phyloP scores from a whole-genome alignment of 2,797 vertebrate species.

The Dromococcyx pavoninus region DNA sequence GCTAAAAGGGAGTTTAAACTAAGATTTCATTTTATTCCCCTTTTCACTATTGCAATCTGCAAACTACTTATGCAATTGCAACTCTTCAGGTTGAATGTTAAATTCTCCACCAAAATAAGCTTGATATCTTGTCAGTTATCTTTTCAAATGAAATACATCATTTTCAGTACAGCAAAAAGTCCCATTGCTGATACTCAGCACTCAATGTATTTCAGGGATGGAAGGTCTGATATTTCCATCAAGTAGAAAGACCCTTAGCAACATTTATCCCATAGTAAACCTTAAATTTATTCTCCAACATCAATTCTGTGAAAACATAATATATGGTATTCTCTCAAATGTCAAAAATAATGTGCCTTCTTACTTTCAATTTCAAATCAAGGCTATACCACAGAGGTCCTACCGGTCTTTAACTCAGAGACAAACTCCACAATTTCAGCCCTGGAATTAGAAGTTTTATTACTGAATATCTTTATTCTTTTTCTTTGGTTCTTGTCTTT shows the following conservation, averaged over 20 bases:
- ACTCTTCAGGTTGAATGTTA: conserved; percentile 22
- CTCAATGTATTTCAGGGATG: conserved; percentile 19
- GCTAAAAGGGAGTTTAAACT: neutral
- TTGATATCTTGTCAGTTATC: conserved; percentile 47
- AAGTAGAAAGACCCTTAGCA: conserved; percentile 24
- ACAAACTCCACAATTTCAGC: neutral
- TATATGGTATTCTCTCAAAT: neutral
- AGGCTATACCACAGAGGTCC: neutral
- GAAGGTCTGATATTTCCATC: conserved; percentile 35
- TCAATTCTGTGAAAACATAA: conserved; percentile 10
- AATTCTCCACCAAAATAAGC: conserved; percentile 51
- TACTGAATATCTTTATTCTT: neutral
- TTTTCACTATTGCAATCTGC: neutral
- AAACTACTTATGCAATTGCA: neutral
- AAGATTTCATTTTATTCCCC: neutral
- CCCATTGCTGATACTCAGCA: neutral
- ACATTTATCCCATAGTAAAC: neutral
- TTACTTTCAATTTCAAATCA: conserved; percentile 14
- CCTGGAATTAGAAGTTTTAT: neutral
- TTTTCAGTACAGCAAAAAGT: conserved; percentile 18
- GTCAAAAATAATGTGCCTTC: neutral
- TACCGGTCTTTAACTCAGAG: neutral
- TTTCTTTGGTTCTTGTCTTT: neutral
- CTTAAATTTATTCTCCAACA: neutral
- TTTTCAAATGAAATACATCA: conserved; percentile 50